phyloP scores from a whole-genome alignment of 1,140 invertebrate genomes.

The Polyergus mexicanus region DNA sequence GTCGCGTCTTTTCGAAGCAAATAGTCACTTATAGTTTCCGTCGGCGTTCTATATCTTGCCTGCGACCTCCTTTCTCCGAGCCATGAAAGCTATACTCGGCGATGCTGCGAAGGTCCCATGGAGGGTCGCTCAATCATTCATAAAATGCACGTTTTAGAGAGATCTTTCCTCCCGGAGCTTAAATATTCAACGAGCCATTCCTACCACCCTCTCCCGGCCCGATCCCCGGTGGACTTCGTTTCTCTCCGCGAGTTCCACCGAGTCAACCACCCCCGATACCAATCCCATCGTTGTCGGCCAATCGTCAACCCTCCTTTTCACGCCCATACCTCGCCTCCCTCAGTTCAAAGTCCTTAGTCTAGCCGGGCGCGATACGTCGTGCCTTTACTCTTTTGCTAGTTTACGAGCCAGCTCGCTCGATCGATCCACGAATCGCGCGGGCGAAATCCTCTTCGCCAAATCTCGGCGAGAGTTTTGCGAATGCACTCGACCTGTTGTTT shows the following conservation, averaged over 20 bases:
- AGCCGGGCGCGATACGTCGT: constrained; percentile 31
- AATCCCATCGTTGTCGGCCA: constrained; percentile 12
- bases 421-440: constrained; percentile 41
- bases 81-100: constrained; percentile 62
- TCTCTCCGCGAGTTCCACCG: constrained; percentile 35
- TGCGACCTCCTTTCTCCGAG: constrained; percentile 45
- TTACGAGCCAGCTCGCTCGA: constrained; percentile 53
- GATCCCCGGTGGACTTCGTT: constrained; percentile 55
- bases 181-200: constrained; percentile 77
- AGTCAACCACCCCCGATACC: neutral
- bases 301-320: constrained; percentile 37
- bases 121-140: constrained; percentile 77
- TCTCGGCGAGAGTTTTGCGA: constrained; percentile 47
- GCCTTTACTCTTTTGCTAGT: constrained; percentile 26
- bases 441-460: constrained; percentile 5
- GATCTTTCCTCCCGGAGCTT: constrained; percentile 69
- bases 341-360: constrained; percentile 4
- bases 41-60: constrained; percentile 30
- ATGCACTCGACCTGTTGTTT: neutral
- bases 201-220: constrained; percentile 21
- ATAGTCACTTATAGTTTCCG: constrained; percentile 50
- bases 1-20: neutral
- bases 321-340: constrained; percentile 34
- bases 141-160: constrained; percentile 79
- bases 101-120: constrained; percentile 44